These are phyloP conservation scores for Myopa tessellatipennis DNA, from an alignment of 2,888 invertebrate species.

Conservation along the genomic window DNA sequence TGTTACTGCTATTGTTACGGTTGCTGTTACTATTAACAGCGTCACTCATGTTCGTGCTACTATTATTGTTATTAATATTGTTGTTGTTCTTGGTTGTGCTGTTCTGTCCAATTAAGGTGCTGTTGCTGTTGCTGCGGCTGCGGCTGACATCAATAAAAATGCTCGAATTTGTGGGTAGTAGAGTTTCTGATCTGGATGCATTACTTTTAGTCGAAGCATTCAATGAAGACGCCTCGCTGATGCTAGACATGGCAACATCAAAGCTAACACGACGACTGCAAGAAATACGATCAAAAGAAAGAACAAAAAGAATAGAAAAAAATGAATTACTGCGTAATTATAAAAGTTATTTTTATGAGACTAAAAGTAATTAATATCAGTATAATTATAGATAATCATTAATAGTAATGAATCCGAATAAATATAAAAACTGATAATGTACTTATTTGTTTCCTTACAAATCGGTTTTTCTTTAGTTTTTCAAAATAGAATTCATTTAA, in stretches of 20 bases:
- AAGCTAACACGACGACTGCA: slow-evolving; percentile 30
- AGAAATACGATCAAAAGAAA: background rate
- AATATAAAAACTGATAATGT: background rate
- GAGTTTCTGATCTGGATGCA: slow-evolving; percentile 29
- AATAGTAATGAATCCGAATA: too few species aligned
- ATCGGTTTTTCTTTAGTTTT: too few species aligned
- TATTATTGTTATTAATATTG: slow-evolving; percentile 19
- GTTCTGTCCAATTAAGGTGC: slow-evolving; percentile 17
- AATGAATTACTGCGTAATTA: too few species aligned
- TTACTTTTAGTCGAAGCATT: slow-evolving; percentile 41
- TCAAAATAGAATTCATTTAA: too few species aligned
- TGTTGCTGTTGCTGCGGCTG: slow-evolving; percentile 21
- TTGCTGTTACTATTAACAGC: slow-evolving; percentile 13
- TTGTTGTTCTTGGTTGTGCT: slow-evolving; percentile 35
- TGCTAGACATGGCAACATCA: slow-evolving; percentile 31
- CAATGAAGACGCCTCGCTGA: slow-evolving; percentile 41
- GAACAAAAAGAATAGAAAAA: background rate
- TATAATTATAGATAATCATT: too few species aligned
- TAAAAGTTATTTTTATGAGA: too few species aligned
- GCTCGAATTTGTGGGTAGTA: slow-evolving; percentile 36
- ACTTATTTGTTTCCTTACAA: background rate
- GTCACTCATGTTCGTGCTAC: slow-evolving; percentile 41
- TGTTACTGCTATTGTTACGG: slow-evolving; percentile 41
- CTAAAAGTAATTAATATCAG: too few species aligned
- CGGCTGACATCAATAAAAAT: slow-evolving; percentile 29